Conservation (phyloP, 2,797 vertebrate genomes). For the Aldrovandia affinis region DNA sequence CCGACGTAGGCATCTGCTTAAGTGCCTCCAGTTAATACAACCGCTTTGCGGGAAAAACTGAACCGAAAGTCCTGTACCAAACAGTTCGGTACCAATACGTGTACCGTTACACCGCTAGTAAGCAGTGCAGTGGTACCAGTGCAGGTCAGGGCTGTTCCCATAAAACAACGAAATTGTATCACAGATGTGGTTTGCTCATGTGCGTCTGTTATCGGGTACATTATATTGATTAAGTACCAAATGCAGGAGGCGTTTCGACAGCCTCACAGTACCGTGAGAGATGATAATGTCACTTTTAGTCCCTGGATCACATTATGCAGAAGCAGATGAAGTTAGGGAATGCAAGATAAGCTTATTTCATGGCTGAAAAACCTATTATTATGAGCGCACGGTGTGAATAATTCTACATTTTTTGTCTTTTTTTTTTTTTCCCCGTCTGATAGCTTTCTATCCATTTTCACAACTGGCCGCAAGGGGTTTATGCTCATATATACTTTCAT, state of each 20-base stretch:
- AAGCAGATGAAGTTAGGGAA: neutral
- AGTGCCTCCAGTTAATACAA: too few species aligned
- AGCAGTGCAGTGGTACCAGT: too few species aligned
- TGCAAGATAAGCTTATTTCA: neutral
- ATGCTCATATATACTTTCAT: too few species aligned
- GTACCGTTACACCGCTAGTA: too few species aligned
- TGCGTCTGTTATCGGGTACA: neutral
- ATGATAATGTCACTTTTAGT: neutral
- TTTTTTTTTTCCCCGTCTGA: too few species aligned
- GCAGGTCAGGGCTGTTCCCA: neutral
- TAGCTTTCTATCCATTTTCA: neutral
- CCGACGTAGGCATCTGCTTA: too few species aligned
- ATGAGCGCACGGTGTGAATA: neutral
- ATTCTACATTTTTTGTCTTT: neutral
- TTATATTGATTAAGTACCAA: neutral
- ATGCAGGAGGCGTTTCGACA: neutral
- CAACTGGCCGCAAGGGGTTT: neutral
- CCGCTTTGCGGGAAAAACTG: too few species aligned
- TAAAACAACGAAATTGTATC: neutral
- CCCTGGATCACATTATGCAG: neutral
- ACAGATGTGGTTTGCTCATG: neutral
- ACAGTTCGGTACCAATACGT: too few species aligned
- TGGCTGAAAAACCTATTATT: neutral
- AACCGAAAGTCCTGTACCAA: too few species aligned
- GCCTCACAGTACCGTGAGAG: neutral